These are phyloP conservation scores for Cacatua alba DNA, from an alignment of 2,113 vertebrate genomes.

Conservation along the genomic window DNA sequence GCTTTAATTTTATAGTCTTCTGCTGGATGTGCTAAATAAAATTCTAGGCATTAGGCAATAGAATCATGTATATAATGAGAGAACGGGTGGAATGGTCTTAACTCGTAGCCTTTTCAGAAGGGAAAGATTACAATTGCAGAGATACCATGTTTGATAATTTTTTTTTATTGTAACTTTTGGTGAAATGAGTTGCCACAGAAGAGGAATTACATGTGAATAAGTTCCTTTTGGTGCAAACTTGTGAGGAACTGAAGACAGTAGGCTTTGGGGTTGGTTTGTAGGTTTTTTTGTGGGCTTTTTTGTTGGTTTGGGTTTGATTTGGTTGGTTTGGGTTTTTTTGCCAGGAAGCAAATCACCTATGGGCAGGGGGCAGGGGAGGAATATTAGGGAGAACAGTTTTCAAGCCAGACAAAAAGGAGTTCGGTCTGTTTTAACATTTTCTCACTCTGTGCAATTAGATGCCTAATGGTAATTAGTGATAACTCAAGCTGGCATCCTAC, in stretches of 20 bases:
- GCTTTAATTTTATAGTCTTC: neutral
- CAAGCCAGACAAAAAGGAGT: neutral
- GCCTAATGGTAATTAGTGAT: neutral
- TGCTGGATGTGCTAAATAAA: neutral
- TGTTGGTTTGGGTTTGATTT: neutral
- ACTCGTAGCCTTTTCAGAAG: neutral
- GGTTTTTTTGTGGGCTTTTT: neutral
- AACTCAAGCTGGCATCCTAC: neutral
- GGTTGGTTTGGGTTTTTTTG: neutral
- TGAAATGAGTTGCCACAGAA: neutral
- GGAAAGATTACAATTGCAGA: neutral
- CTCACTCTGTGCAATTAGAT: conserved; percentile 8
- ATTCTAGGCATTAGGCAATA: neutral
- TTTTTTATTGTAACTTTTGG: neutral
- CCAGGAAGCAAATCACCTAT: neutral
- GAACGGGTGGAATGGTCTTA: neutral
- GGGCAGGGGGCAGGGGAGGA: neutral
- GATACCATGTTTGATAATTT: neutral
- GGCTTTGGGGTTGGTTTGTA: neutral
- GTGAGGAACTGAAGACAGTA: neutral
- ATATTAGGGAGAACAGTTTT: neutral
- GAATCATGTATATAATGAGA: accelerated
- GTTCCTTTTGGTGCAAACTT: neutral
- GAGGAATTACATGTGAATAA: neutral
- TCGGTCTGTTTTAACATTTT: neutral